Evolutionary conservation across 2,113 vertebrate species (phyloP).

Genomic region (Mus spicilegus): DNA sequence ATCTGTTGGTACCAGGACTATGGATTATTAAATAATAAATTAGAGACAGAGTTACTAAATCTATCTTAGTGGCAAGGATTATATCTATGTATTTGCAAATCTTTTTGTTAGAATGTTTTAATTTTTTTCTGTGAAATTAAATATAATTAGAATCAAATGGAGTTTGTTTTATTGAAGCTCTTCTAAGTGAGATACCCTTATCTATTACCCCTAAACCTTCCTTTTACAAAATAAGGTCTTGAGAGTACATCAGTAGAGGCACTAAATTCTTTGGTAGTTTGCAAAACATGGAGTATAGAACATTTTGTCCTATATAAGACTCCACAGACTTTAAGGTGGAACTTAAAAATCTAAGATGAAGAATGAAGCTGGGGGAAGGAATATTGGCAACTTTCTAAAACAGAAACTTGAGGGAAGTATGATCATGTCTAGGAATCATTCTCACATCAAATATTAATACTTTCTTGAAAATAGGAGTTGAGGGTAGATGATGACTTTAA

Average conservation of each 20-base stretch:
- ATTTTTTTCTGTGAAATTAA: constrained; percentile 49
- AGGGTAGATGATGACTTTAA: not conserved
- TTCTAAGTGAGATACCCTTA: not conserved
- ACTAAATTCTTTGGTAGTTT: not conserved
- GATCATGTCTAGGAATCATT: not conserved
- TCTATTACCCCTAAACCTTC: not conserved
- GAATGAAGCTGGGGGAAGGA: not conserved
- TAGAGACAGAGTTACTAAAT: constrained; percentile 16
- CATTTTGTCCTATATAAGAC: not conserved
- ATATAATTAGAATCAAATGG: not conserved
- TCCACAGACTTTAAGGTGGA: not conserved
- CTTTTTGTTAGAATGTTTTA: constrained; percentile 14
- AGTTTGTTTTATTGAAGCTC: not conserved
- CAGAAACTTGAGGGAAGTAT: constrained; percentile 29
- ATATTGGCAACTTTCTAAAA: not conserved
- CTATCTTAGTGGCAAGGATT: not conserved
- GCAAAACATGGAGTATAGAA: constrained; percentile 6
- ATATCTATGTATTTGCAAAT: constrained; percentile 18
- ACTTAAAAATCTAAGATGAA: not conserved
- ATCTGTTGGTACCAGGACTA: not conserved
- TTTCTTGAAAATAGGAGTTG: not conserved
- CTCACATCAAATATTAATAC: not conserved
- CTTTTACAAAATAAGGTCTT: not conserved
- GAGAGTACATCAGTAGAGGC: not conserved
- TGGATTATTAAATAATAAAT: constrained; percentile 53